These are phyloP conservation scores for Euspilapteryx auroguttella DNA, from an alignment of 2,888 invertebrate genomes.

Conservation along the genomic window DNA sequence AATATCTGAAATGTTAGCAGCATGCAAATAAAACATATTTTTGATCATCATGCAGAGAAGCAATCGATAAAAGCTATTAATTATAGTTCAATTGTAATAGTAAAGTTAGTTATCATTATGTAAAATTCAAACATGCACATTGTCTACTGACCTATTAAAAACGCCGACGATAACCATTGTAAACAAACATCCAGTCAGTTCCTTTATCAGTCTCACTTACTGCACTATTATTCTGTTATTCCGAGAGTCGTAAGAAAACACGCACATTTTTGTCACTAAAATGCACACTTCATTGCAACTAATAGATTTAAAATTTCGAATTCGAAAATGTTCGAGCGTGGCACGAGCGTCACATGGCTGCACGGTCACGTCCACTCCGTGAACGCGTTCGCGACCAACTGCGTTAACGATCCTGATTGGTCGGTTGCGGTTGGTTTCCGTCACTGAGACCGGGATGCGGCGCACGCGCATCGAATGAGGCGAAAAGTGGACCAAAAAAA, in stretches of 20 bases:
- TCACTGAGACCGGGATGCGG: conserved; percentile 6
- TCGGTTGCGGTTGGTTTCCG: conserved; percentile 11
- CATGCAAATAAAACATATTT: too few species aligned
- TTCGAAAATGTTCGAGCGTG: conserved; percentile 15
- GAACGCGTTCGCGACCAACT: conserved; percentile 28
- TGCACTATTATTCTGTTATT: conserved; percentile 21
- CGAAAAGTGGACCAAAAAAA: too few species aligned
- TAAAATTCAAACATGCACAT: too few species aligned
- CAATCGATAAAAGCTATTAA: too few species aligned
- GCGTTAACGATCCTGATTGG: conserved; percentile 8
- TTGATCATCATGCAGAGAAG: too few species aligned
- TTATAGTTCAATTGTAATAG: too few species aligned
- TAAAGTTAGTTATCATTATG: too few species aligned
- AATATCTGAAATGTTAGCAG: too few species aligned
- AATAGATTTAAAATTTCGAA: conserved; percentile 15
- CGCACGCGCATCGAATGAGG: conserved; percentile 1
- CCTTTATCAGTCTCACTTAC: conserved; percentile 7
- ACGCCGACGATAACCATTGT: conserved; percentile 58
- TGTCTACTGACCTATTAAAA: conserved; percentile 52
- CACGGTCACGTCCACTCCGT: conserved; percentile 18
- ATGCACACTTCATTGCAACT: conserved; percentile 18
- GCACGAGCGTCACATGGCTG: conserved; percentile 16
- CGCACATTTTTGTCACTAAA: conserved; percentile 35
- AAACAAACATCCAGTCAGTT: conserved; percentile 33
- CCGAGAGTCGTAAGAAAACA: conserved; percentile 20